phyloP scores from a whole-genome alignment of 2,888 invertebrate genomes.

The Poecilobothrus nobilitatus region DNA sequence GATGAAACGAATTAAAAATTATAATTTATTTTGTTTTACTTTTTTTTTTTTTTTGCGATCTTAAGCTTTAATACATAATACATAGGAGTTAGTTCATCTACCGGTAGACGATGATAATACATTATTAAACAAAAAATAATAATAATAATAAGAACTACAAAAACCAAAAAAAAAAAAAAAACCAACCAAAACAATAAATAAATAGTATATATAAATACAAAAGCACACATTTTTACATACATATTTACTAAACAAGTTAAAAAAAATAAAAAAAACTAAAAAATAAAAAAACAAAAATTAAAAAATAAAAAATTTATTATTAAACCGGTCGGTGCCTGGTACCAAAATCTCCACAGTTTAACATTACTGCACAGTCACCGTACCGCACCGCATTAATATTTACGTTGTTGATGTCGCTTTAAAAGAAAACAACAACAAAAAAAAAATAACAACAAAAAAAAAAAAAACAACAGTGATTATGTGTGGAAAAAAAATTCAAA shows the following conservation, averaged over 20 bases:
- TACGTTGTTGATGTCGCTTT: not conserved
- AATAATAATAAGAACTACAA: not conserved
- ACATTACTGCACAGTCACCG: not conserved
- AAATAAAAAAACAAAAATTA: not conserved
- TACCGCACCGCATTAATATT: not conserved
- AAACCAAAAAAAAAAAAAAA: not conserved
- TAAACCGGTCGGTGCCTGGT: constrained; percentile 3
- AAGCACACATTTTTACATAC: too few species aligned
- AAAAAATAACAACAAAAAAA: not conserved
- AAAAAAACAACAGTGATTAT: not conserved
- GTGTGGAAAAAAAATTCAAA: too few species aligned
- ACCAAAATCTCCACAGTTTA: not conserved
- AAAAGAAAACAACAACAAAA: not conserved
- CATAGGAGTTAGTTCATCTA: not conserved
- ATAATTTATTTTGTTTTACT: too few species aligned
- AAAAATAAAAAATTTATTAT: not conserved
- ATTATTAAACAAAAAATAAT: not conserved
- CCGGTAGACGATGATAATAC: constrained; percentile 3
- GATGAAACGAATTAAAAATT: too few species aligned
- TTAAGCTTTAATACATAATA: not conserved
- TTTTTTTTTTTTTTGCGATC: too few species aligned
- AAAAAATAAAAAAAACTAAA: not conserved
- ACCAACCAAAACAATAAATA: not conserved
- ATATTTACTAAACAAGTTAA: not conserved
- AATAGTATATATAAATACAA: too few species aligned